phyloP scores from a whole-genome alignment of 2,888 invertebrate genomes.

The Prenolepis imparis region DNA sequence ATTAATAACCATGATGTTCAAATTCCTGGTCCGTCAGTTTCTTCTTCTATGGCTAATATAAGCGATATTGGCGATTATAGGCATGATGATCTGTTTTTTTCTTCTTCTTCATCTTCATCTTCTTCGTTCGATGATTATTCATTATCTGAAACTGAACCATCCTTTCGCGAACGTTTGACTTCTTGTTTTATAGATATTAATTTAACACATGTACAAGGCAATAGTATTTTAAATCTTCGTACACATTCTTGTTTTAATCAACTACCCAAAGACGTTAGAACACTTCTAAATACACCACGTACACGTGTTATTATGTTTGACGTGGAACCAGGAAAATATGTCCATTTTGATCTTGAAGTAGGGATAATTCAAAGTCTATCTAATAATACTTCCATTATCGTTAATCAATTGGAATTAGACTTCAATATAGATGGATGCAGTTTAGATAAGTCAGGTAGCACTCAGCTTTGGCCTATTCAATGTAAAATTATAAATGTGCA shows the following conservation, averaged over 20 bases:
- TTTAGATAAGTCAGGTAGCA: not conserved
- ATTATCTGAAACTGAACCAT: too few species aligned
- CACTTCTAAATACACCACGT: not conserved
- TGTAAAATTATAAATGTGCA: not conserved
- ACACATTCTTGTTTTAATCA: not conserved
- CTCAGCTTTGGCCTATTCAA: conserved; percentile 7
- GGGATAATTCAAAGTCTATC: not conserved
- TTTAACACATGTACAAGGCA: too few species aligned
- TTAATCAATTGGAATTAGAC: not conserved
- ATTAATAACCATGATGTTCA: too few species aligned
- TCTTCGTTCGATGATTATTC: too few species aligned
- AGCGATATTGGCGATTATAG: too few species aligned
- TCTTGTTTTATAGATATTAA: too few species aligned
- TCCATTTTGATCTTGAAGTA: not conserved
- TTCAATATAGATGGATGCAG: not conserved
- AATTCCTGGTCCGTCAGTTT: too few species aligned
- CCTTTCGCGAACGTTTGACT: too few species aligned
- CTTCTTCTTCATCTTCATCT: too few species aligned
- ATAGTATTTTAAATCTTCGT: not conserved
- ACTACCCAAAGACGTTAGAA: not conserved
- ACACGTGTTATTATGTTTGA: not conserved
- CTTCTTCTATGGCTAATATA: too few species aligned
- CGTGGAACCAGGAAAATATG: not conserved
- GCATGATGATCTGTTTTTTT: too few species aligned
- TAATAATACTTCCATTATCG: not conserved